Percentiles rank a stretch among this genome's conserved stretches.
These are phyloP conservation scores for Ciconia stormi DNA, from an alignment of 2,113 vertebrate genomes.

Conservation along the genomic window DNA sequence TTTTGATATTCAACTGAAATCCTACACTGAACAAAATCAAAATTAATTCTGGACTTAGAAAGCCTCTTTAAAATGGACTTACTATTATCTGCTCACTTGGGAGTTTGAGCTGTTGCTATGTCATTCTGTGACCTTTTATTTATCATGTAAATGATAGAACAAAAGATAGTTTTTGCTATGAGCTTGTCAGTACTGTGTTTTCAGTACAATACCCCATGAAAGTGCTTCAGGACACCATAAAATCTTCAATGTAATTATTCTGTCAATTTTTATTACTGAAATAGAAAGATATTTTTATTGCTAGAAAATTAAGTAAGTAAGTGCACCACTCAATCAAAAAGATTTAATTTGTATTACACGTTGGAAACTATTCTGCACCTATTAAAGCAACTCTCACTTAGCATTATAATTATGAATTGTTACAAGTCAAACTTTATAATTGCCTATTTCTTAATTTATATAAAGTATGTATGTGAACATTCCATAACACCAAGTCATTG, in stretches of 20 bases:
- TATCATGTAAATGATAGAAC: not conserved
- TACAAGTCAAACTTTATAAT: not conserved
- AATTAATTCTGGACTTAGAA: not conserved
- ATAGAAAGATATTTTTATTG: not conserved
- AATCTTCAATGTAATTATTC: not conserved
- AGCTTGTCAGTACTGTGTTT: not conserved
- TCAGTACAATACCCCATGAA: not conserved
- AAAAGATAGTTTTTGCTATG: not conserved
- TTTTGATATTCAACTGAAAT: not conserved
- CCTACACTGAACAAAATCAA: not conserved
- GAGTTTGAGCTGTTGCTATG: not conserved
- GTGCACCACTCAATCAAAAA: not conserved
- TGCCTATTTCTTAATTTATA: not conserved
- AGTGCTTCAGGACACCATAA: not conserved
- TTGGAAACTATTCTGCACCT: not conserved
- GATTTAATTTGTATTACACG: not conserved
- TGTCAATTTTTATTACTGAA: not conserved
- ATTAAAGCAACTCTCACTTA: not conserved
- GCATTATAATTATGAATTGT: not conserved
- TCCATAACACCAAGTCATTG: too few relatives aligned
- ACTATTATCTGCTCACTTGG: not conserved
- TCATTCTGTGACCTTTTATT: not conserved
- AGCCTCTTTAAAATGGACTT: not conserved
- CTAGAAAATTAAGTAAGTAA: not conserved
- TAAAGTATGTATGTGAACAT: not conserved